A percentile compares a stretch with the other conserved stretches of the same genome.
phyloP scores from a whole-genome alignment of 2,888 invertebrate genomes.

The Watsonalla cultraria region DNA sequence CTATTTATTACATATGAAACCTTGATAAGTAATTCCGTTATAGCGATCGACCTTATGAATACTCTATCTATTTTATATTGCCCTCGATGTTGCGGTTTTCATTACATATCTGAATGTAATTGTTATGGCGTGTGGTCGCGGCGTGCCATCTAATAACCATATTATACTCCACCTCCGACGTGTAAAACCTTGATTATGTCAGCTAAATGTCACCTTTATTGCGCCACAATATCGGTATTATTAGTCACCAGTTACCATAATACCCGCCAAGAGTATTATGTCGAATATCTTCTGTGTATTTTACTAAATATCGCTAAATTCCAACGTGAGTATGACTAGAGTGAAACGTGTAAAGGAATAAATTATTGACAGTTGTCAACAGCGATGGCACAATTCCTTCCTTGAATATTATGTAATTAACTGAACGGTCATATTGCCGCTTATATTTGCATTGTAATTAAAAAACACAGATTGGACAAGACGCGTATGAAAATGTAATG shows the following conservation, averaged over 20 bases:
- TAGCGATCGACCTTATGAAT: neutral
- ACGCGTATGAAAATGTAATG: constrained; percentile 50
- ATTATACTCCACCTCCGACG: constrained; percentile 48
- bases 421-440: constrained; percentile 36
- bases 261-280: neutral
- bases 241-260: neutral
- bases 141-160: constrained; percentile 64
- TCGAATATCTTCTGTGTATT: constrained; percentile 3
- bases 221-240: constrained; percentile 1
- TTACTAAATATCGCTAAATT: constrained; percentile 2
- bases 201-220: constrained; percentile 19
- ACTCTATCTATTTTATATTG: constrained; percentile 3
- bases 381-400: constrained; percentile 33
- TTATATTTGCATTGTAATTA: constrained; percentile 55
- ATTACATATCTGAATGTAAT: constrained; percentile 57
- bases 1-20: too few relatives aligned
- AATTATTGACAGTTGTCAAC: constrained; percentile 24
- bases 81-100: constrained; percentile 53
- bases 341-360: constrained; percentile 36
- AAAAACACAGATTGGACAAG: constrained; percentile 52
- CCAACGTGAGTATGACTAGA: constrained; percentile 12
- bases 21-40: neutral
- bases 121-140: constrained; percentile 65
- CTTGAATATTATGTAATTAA: constrained; percentile 27
- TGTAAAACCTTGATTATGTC: constrained; percentile 52